Evolutionary conservation across 1,140 invertebrate genomes (phyloP), one percentile per base, ranked within the genome.

Genomic region (Procambarus virginalis): DNA sequence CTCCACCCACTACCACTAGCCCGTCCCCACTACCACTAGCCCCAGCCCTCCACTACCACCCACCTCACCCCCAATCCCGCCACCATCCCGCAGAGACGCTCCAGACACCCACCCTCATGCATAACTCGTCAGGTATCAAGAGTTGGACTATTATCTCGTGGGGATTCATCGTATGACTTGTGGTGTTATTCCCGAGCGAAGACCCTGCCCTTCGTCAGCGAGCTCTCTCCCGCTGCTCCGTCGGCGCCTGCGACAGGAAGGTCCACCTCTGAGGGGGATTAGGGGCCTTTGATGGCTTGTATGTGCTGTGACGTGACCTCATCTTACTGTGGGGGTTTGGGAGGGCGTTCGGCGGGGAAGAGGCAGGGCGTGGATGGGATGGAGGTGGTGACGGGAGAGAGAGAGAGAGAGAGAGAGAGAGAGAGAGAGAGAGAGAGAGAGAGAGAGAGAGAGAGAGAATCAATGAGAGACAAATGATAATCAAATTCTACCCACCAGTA

Each of bases 291-390:
- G 79, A 81, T 58, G 51, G 22, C 22, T 34, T 20, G 9, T 8
- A 10, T 81, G 48, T 17, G n/a, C 6, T 48, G 17, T 60, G 79
- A 81, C 79, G 79, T 81, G 79, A 81, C 17, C 79, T 81, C 79
- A 81, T 81, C 79, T 81, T 34, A 51, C 46, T 34, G 64, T 17
- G 64, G 12, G 64, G 64, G 64, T 68, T 51, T 60, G 20, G 51
- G 79, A 8, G 17, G 79, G 55, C 22, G 45, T n/a, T 22, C 46
- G 77, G 9, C 64, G 64, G 64, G 10, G 64, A 20, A 17, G 20
- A 20, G 64, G 64, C 64, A 20, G 2, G 3, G 12, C 9, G 12
- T 3, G 64, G 3, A 10, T 68, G 64, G 17, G 64, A 68, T 17
- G 64, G 20, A 4, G 12, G 3, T 17, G 34, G 51, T 48, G 55